Evolutionary conservation across 2,113 vertebrate species (phyloP).

Genomic region (Percopsis transmontana): DNA sequence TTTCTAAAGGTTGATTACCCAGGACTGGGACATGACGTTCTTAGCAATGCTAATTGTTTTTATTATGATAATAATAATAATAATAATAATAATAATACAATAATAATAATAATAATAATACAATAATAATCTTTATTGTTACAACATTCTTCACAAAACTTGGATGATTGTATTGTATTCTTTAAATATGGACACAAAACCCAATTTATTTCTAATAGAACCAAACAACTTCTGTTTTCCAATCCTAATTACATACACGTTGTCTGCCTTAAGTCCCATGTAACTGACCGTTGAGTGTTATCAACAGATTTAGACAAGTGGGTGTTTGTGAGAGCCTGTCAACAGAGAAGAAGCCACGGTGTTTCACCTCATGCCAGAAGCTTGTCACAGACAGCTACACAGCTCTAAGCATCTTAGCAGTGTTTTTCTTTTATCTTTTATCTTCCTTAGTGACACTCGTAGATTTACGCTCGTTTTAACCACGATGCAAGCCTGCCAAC

Average conservation of each 20-base stretch:
- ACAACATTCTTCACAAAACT: too few relatives aligned
- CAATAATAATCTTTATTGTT: too few relatives aligned
- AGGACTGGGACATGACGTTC: conserved; percentile 36
- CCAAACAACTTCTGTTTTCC: not conserved
- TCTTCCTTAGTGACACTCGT: not conserved
- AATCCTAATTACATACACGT: not conserved
- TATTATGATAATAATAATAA: too few relatives aligned
- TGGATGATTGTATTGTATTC: too few relatives aligned
- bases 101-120: too few relatives aligned
- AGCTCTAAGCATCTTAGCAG: conserved; percentile 27
- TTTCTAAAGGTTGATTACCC: not conserved
- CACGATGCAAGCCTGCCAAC: not conserved
- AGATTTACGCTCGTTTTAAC: not conserved
- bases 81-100: too few relatives aligned
- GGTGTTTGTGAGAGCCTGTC: not conserved
- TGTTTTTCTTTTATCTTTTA: conserved; percentile 23
- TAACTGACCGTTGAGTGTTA: not conserved
- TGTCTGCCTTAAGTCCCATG: not conserved
- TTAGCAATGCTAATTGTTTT: too few relatives aligned
- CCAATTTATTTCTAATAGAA: too few relatives aligned
- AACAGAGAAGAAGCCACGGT: not conserved
- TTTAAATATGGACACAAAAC: too few relatives aligned
- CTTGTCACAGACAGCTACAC: not conserved
- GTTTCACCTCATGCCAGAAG: not conserved
- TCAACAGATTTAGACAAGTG: not conserved